Evolutionary conservation across 2,888 invertebrate species (phyloP), one percentile per base, ranked within the genome.

Genomic region (Cryptocephalus moraei): DNA sequence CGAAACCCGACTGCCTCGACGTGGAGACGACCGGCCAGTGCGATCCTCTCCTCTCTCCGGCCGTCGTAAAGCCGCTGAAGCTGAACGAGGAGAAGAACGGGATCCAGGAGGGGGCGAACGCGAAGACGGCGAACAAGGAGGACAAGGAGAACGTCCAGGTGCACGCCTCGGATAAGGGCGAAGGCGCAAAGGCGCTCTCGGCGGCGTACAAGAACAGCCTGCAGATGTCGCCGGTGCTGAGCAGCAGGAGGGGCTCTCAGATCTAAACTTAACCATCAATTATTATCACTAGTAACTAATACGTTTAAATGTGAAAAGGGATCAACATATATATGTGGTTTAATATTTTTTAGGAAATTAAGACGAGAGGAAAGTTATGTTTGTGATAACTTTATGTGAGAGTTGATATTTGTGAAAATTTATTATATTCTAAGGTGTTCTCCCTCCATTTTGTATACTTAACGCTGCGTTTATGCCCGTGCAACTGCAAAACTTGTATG

Each of bases 211-310:
- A 44, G 11, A 56, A 49, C 12, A 49, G 38, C 36, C 39, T 57
- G 32, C 50, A 54, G 38, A 53, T 58, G 49, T 62, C 64, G 34
- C 65, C 65, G 1, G 63, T 64, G 11, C 52, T 65, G 43, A 65
- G 65, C 43, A 62, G 61, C 49, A 54, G 65, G 42, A 54, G 63
- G 34, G 63, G 63, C 14, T 62, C 62, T 44, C 62, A 62, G 49
- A 59, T 62, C 41, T 62, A 57, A 56, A 40, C 41, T 22, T 22
- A 22, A 22, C 3, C 22, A 4, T 22, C 22, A 22, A 22, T 22
- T 22, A 22, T 22, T 22, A 22, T 22, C 22, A 22, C 22, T 22
- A 22, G 22, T 22, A 22, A 22, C 22, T 22, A 22, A 22, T 22
- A 22, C 22, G 22, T 22, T 22, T 22, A 22, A 22, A 22, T 22